phyloP scores from a whole-genome alignment of 2,113 vertebrate species.

The Grammomys dolichurus region DNA sequence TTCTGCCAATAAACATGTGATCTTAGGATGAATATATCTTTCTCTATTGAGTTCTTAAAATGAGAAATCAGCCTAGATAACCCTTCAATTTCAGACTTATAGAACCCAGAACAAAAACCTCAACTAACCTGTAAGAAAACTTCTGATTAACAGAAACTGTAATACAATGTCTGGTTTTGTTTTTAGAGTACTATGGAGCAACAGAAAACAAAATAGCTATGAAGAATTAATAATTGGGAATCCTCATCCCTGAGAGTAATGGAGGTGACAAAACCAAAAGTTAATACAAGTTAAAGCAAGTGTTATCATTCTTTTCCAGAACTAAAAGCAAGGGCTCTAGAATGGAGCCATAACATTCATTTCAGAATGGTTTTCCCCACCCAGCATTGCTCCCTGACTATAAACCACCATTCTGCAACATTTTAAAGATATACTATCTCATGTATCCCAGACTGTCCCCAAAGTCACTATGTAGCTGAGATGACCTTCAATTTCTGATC shows the following conservation, averaged over 20 bases:
- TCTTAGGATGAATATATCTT: constrained; percentile 22
- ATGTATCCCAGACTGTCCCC: background rate
- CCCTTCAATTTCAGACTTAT: constrained; percentile 12
- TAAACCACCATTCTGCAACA: background rate
- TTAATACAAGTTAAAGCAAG: constrained; percentile 37
- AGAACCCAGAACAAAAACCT: constrained; percentile 52
- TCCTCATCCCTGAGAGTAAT: background rate
- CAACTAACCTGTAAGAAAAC: constrained; percentile 36
- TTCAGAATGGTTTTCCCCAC: constrained; percentile 53
- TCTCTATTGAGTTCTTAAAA: background rate
- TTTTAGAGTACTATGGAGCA: constrained; percentile 31
- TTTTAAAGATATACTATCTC: background rate
- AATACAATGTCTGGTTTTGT: constrained; percentile 22
- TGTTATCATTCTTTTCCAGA: background rate
- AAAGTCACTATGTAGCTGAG: background rate
- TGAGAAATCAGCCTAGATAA: constrained; percentile 34
- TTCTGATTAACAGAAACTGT: constrained; percentile 35
- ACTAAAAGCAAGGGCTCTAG: constrained; percentile 40
- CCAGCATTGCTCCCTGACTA: background rate
- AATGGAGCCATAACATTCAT: background rate
- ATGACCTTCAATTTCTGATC: background rate
- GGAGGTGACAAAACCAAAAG: constrained; percentile 42
- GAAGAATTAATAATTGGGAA: constrained; percentile 42
- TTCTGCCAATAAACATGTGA: constrained; percentile 19
- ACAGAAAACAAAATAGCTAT: constrained; percentile 37